Evolutionary conservation across 2,113 vertebrate genomes (phyloP).

Genomic region (Motacilla alba): DNA sequence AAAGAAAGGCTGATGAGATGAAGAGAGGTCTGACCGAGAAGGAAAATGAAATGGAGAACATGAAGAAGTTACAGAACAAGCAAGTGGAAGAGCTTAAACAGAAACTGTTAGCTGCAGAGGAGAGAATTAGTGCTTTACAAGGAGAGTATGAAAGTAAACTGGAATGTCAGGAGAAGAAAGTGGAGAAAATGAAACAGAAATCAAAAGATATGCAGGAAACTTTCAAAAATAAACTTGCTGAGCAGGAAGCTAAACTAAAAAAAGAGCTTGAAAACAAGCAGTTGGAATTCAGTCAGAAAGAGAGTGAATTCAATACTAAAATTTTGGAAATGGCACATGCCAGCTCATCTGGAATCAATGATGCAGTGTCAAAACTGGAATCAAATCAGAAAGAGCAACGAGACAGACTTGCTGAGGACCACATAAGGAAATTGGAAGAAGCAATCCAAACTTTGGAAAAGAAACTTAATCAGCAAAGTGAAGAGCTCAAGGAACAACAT

Average conservation of each 20-base stretch:
- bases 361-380: slow-evolving; percentile 83
- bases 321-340: slow-evolving; percentile 86
- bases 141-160: slow-evolving; percentile 83
- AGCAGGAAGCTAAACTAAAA: slow-evolving; percentile 86
- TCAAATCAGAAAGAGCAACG: slow-evolving; percentile 85
- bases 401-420: slow-evolving; percentile 73
- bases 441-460: slow-evolving; percentile 74
- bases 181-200: slow-evolving; percentile 87
- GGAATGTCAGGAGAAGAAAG: slow-evolving; percentile 84
- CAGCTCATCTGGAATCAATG: slow-evolving; percentile 82
- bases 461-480: slow-evolving; percentile 78
- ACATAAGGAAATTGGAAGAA: slow-evolving; percentile 75
- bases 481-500: slow-evolving; percentile 82
- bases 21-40: slow-evolving; percentile 74
- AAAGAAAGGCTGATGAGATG: slow-evolving; percentile 68
- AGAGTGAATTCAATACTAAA: slow-evolving; percentile 84
- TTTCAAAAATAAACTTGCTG: slow-evolving; percentile 85
- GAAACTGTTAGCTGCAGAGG: slow-evolving; percentile 74
- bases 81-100: slow-evolving; percentile 79
- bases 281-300: slow-evolving; percentile 84
- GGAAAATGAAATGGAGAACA: slow-evolving; percentile 70
- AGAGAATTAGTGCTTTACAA: slow-evolving; percentile 69
- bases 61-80: slow-evolving; percentile 70
- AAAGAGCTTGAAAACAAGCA: slow-evolving; percentile 85
- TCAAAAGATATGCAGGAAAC: slow-evolving; percentile 87